Base-by-base conservation (phyloP, 2,113 vertebrate genomes). In the Urocitellus parryii region DNA sequence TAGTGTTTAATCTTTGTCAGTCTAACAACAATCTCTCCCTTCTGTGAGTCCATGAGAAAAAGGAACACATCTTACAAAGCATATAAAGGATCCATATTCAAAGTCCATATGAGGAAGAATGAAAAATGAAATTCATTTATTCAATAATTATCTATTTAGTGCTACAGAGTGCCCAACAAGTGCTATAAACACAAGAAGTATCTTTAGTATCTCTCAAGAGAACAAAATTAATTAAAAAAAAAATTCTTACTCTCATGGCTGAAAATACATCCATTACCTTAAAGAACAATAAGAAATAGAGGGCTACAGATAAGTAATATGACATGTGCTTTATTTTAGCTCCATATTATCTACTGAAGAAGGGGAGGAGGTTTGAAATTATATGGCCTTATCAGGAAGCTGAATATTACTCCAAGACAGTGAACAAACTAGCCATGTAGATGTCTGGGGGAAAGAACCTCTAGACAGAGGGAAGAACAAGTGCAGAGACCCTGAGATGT, bases 231-330 rank as follows among this genome's bases (percentile, higher is more conserved):
- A 39, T 53, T 1, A 9, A 45, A 51, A 51, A 51, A 51, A 67
- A 70, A 37, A 68, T 25, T 14, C 29, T 67, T 94, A 45, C 27
- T 91, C 25, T 68, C 10, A 17, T 4, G 2, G n/a, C 4, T 83
- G 11, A 96, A 94, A 82, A 94, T 74, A 94, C 5, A 82, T 9
- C 27, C 24, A 39, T n/a, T 68, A 6, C 39, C 78, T 90, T 89
- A 88, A 37, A 58, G 0, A 74, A 25, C 79, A 45, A 32, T 79
- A 74, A 73, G 73, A 72, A 73, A 37, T 74, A 48, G 53, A 18
- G 77, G 37, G 18, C 42, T 39, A 61, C 10, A 18, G 24, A 22
- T 32, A 61, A 53, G 13, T 63, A 58, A 39, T 39, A 61, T 10
- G 17, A 18, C 4, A 24, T 3, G 48, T 65, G 8, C 39, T 37